phyloP scores from a whole-genome alignment of 2,888 invertebrate species.

The Chaetogeoica ovagalla region DNA sequence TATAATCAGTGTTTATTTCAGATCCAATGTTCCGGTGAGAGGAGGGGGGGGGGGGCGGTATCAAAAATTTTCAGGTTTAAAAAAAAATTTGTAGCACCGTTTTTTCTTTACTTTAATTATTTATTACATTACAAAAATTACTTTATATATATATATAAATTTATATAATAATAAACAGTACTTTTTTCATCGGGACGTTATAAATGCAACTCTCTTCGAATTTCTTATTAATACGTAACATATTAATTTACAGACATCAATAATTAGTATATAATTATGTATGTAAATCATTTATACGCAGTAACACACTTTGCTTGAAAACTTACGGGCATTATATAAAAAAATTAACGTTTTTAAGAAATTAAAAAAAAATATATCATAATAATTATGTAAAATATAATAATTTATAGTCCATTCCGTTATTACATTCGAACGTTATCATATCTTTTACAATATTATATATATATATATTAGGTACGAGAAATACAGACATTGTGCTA shows the following conservation, averaged over 20 bases:
- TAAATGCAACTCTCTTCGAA: conserved; percentile 16
- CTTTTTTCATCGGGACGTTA: not conserved
- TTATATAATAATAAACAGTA: no score
- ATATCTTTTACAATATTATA: not conserved
- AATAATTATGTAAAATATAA: not conserved
- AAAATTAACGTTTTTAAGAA: not conserved
- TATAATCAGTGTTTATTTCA: no score
- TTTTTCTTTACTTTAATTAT: no score
- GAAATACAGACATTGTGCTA: no score
- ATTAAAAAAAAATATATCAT: not conserved
- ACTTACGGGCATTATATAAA: conserved; percentile 4
- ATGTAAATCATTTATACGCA: not conserved
- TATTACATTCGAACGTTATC: not conserved
- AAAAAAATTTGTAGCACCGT: no score
- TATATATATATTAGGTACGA: no score
- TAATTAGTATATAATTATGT: not conserved
- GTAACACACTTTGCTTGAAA: not conserved
- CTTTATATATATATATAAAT: no score
- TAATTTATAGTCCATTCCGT: conserved; percentile 4
- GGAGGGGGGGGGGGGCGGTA: no score
- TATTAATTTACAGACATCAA: not conserved
- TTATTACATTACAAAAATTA: no score
- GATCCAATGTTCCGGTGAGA: no score
- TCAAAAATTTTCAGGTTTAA: no score
- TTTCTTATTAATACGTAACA: not conserved